Evolutionary conservation across 2,888 invertebrate species (phyloP).

Genomic region (Yponomeuta cagnagella): DNA sequence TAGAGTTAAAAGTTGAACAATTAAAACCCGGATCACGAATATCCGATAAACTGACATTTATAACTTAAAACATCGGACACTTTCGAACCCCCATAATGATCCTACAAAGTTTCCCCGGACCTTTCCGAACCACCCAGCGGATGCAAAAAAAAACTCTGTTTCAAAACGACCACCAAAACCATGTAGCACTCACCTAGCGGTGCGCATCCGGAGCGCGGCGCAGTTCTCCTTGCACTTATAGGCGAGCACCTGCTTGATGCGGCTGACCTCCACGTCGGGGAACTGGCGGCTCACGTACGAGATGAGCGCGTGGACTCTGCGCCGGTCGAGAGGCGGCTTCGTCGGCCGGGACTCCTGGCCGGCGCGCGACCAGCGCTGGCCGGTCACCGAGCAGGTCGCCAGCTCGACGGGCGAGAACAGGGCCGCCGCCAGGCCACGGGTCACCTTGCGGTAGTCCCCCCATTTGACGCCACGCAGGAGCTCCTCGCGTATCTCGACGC

Average conservation of each 20-base stretch:
- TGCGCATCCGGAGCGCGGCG: constrained; percentile 83
- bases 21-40: too few relatives aligned
- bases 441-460: constrained; percentile 84
- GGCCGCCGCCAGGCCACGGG: constrained; percentile 83
- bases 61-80: too few relatives aligned
- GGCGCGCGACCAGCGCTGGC: constrained; percentile 84
- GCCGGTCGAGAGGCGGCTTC: constrained; percentile 82
- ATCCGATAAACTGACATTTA: too few relatives aligned
- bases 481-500: constrained; percentile 83
- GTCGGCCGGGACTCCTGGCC: constrained; percentile 84
- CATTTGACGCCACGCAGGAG: constrained; percentile 82
- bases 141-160: too few relatives aligned
- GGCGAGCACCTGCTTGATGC: constrained; percentile 85
- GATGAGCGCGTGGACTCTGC: constrained; percentile 84
- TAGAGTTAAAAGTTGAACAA: too few relatives aligned
- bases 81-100: too few relatives aligned
- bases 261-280: constrained; percentile 83
- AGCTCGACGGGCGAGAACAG: constrained; percentile 83
- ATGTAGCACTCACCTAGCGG: constrained; percentile 73
- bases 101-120: too few relatives aligned
- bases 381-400: constrained; percentile 84
- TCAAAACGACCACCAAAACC: too few relatives aligned
- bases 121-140: too few relatives aligned
- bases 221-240: constrained; percentile 88
- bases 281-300: constrained; percentile 84